Evolutionary conservation across 1,140 invertebrate genomes (phyloP).

Genomic region (Bombus difficillimus): DNA sequence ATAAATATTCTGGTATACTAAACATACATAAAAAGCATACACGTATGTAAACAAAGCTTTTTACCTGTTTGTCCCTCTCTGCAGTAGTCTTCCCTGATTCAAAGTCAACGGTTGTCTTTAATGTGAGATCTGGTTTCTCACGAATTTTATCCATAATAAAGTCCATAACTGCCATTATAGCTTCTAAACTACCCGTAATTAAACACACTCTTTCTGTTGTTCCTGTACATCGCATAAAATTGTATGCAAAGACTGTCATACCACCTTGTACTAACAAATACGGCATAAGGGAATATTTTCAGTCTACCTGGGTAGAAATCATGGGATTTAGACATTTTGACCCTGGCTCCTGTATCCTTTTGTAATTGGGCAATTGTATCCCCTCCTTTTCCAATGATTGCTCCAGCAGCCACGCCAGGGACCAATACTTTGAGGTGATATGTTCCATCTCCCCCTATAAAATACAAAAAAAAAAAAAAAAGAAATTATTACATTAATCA

Average conservation of each 20-base stretch:
- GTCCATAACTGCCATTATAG: conserved; percentile 96
- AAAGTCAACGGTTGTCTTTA: conserved; percentile 88
- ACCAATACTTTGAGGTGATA: conserved; percentile 98
- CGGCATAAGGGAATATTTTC: neutral
- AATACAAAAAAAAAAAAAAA: conserved; percentile 29
- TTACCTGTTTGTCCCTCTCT: conserved; percentile 91
- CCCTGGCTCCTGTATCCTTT: conserved; percentile 96
- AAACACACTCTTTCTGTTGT: conserved; percentile 98
- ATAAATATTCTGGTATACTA: neutral
- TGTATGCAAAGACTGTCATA: neutral
- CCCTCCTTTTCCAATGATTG: conserved; percentile 98
- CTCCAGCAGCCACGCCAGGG: conserved; percentile 96
- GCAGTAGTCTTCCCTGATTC: conserved; percentile 87
- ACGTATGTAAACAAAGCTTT: neutral
- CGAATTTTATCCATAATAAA: conserved; percentile 99
- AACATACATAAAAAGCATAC: neutral
- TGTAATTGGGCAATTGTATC: conserved; percentile 98
- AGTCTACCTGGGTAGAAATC: conserved; percentile 97
- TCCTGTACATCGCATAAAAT: conserved; percentile 84
- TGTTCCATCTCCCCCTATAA: conserved; percentile 87
- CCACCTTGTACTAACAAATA: neutral
- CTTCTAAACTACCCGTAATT: conserved; percentile 96
- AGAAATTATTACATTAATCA: neutral
- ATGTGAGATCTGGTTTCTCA: conserved; percentile 97
- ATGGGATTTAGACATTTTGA: conserved; percentile 99